Evolutionary conservation across 2,888 invertebrate genomes (phyloP), one percentile per base, ranked within the genome.

Genomic region (Drosophila affinis): DNA sequence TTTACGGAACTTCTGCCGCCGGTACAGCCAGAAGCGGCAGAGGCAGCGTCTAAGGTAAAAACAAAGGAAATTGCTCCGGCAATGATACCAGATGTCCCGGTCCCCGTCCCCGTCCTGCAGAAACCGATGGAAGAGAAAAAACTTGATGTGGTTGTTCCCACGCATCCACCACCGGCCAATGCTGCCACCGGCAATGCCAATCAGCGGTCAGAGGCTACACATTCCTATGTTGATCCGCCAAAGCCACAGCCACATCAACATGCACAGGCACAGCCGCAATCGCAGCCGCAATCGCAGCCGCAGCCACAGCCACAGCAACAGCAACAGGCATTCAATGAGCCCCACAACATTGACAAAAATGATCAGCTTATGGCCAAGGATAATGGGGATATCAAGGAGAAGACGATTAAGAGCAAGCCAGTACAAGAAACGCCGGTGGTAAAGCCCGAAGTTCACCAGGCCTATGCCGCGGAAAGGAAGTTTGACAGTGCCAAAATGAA

Each of bases 401-500:
- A 87, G 67, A 24, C 60, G 0, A 53, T 48, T 3, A 83, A 85
- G 24, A 7, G 29, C 29, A 83, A 79, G 60, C 9, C 48, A 0
- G 29, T 44, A 17, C 6, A 58, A 10, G 82, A 87, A 34, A 10
- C 52, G 2, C 12, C 69, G 0, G 29, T 58, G 14, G 64, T 56
- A 9, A 73, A 79, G n/a, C 27, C 53, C 0, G 83, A 86, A 24
- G 34, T 52, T 1, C 24, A 59, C 1, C 39, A 39, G n/a, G n/a
- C 39, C 14, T 39, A 39, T 39, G 67, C 45, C n/a, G 60, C 45
- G 3, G 75, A 60, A 9, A 86, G 72, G 21, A 86, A 77, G 48
- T 57, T 51, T 0, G 88, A 83, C 3, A 48, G 24, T 44, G 44
- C 51, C 48, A 75, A 81, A 58, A 45, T 68, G 12, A 77, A 75